These are phyloP conservation scores for Melieria omissa DNA, from an alignment of 2,888 invertebrate species.

Conservation along the genomic window DNA sequence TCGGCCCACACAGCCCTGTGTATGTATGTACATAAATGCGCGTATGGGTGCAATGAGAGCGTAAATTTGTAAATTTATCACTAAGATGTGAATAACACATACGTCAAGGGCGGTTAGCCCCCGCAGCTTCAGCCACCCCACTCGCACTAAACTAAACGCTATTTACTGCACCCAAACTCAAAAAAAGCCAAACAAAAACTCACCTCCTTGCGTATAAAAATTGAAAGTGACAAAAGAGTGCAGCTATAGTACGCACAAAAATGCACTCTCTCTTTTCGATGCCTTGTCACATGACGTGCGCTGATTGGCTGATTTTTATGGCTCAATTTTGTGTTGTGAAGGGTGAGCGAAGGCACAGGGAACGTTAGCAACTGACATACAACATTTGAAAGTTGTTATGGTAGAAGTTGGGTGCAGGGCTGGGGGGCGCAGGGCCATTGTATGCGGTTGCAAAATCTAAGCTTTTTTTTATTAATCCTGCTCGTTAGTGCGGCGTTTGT, in stretches of 20 bases:
- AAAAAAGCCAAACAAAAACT: not conserved
- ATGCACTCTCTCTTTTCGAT: not conserved
- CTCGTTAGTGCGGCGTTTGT: constrained; percentile 27
- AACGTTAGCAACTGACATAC: no score
- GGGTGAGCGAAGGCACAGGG: no score
- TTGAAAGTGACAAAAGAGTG: constrained; percentile 16
- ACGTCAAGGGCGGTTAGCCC: not conserved
- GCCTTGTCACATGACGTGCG: constrained; percentile 1
- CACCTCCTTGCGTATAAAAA: not conserved
- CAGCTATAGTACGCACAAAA: constrained; percentile 1
- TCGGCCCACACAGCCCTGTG: not conserved
- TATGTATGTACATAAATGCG: not conserved
- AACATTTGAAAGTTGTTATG: no score
- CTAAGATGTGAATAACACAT: not conserved
- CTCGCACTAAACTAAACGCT: not conserved
- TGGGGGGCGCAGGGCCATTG: no score
- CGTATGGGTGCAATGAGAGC: not conserved
- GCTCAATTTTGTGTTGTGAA: not conserved
- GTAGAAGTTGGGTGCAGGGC: no score
- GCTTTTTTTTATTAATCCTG: constrained; percentile 15
- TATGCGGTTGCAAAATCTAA: not conserved
- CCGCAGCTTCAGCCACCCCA: not conserved
- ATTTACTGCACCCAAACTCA: not conserved
- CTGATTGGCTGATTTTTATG: constrained; percentile 32
- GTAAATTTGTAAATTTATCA: not conserved